Evolutionary conservation across 2,888 invertebrate genomes (phyloP).

Genomic region (Hyposoter didymator): DNA sequence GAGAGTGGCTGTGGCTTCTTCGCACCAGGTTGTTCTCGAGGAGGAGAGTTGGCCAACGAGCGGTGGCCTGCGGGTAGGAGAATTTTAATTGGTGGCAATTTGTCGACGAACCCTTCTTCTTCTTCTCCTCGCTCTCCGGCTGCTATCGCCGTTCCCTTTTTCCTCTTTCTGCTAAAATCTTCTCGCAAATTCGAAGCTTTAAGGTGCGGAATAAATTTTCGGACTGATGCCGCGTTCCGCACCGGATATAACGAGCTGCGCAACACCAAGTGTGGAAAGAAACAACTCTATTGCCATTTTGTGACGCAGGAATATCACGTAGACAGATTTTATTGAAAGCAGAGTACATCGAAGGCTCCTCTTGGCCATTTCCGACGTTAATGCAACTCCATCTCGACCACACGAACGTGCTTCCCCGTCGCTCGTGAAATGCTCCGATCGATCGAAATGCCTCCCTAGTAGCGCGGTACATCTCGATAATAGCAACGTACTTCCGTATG

Average conservation of each 20-base stretch:
- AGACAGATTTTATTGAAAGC: conserved; percentile 27
- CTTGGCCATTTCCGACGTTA: conserved; percentile 41
- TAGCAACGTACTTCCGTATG: conserved; percentile 25
- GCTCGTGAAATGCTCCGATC: conserved; percentile 61
- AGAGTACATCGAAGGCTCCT: conserved; percentile 29
- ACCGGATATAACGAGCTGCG: conserved; percentile 21
- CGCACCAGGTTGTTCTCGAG: conserved; percentile 60
- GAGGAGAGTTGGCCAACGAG: conserved; percentile 61
- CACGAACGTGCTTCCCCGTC: conserved; percentile 51
- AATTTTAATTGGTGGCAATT: conserved; percentile 80
- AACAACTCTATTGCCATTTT: conserved; percentile 63
- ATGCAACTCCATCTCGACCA: conserved; percentile 27
- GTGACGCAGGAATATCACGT: conserved; percentile 43
- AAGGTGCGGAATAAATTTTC: conserved; percentile 26
- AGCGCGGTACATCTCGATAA: conserved; percentile 56
- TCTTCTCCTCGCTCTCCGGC: conserved; percentile 23
- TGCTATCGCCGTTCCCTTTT: conserved; percentile 31
- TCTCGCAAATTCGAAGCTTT: conserved; percentile 28
- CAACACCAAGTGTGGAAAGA: conserved; percentile 2
- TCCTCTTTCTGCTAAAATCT: conserved; percentile 38
- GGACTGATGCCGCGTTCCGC: neutral
- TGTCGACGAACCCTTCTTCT: conserved; percentile 70
- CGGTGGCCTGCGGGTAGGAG: conserved; percentile 70
- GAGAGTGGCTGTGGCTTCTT: conserved; percentile 32
- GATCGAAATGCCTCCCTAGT: conserved; percentile 56